phyloP scores from a whole-genome alignment of 2,888 invertebrate genomes.

The Fissipunctia ypsillon region DNA sequence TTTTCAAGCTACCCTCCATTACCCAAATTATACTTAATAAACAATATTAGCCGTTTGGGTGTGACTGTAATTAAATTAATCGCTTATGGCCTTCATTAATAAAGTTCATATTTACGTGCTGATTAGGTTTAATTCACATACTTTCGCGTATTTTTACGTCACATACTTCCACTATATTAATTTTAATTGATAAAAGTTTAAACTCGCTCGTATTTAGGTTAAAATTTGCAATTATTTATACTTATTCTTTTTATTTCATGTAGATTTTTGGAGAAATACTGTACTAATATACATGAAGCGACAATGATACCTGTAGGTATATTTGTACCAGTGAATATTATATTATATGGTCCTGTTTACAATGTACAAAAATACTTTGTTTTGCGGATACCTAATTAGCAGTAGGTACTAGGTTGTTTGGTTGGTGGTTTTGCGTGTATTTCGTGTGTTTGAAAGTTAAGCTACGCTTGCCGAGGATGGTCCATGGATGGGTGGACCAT shows the following conservation, averaged over 20 bases:
- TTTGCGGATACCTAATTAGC: too few species aligned
- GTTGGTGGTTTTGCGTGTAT: too few species aligned
- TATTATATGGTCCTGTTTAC: background rate
- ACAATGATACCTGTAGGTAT: fast-evolving
- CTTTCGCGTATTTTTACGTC: constrained; percentile 43
- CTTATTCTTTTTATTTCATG: constrained; percentile 1
- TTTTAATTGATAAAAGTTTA: constrained; percentile 56
- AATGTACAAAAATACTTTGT: too few species aligned
- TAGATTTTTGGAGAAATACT: background rate
- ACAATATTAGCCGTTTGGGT: constrained; percentile 69
- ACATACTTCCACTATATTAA: constrained; percentile 50
- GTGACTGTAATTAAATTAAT: constrained; percentile 68
- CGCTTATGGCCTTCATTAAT: constrained; percentile 54
- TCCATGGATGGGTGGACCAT: too few species aligned
- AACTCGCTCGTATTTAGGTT: constrained; percentile 27
- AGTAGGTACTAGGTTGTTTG: too few species aligned
- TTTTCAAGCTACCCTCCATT: constrained; percentile 76
- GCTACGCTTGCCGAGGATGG: too few species aligned
- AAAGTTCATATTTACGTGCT: constrained; percentile 59
- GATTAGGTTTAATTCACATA: constrained; percentile 50
- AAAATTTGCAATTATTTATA: constrained; percentile 8
- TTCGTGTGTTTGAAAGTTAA: too few species aligned
- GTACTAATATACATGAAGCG: background rate
- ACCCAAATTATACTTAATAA: constrained; percentile 79
- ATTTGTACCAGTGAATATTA: background rate